phyloP scores from a whole-genome alignment of 2,113 vertebrate genomes.

The Catharus minimus region DNA sequence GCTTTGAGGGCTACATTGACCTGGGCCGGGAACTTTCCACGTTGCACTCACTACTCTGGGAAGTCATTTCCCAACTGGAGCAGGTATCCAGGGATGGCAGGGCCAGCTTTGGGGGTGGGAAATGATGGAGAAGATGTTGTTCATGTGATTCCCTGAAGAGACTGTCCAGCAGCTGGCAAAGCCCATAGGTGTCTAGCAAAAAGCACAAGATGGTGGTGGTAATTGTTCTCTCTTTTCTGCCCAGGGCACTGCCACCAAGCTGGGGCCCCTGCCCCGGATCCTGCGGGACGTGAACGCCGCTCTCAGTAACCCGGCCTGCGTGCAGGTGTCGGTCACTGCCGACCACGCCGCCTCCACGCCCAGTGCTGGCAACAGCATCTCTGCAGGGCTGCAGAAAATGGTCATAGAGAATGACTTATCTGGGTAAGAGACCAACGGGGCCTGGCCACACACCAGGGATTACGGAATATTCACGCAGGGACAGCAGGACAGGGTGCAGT shows the following conservation, averaged over 20 bases:
- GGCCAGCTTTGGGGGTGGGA: neutral
- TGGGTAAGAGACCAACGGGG: conserved; percentile 78
- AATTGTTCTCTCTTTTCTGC: neutral
- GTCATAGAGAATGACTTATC: conserved; percentile 94
- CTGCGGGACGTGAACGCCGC: conserved; percentile 90
- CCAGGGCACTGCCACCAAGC: conserved; percentile 86
- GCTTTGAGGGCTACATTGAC: conserved; percentile 97
- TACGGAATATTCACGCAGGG: fast-evolving
- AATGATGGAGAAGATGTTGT: neutral
- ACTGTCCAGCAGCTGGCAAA: neutral
- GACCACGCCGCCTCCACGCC: conserved; percentile 84
- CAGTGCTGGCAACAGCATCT: conserved; percentile 84
- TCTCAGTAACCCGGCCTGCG: conserved; percentile 84
- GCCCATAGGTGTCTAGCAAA: neutral
- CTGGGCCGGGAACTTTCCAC: conserved; percentile 93
- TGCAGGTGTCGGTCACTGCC: conserved; percentile 77
- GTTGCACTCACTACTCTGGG: conserved; percentile 91
- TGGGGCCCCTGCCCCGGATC: conserved; percentile 93
- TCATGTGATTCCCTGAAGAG: neutral
- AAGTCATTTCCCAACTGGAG: conserved; percentile 91
- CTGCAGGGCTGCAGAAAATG: conserved; percentile 94
- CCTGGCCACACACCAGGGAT: neutral
- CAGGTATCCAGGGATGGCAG: conserved; percentile 74
- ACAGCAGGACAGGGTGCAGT: neutral
- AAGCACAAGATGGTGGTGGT: neutral